These are phyloP conservation scores for Rhimphoctona megacephalus DNA, from an alignment of 2,888 invertebrate species.

Conservation along the genomic window DNA sequence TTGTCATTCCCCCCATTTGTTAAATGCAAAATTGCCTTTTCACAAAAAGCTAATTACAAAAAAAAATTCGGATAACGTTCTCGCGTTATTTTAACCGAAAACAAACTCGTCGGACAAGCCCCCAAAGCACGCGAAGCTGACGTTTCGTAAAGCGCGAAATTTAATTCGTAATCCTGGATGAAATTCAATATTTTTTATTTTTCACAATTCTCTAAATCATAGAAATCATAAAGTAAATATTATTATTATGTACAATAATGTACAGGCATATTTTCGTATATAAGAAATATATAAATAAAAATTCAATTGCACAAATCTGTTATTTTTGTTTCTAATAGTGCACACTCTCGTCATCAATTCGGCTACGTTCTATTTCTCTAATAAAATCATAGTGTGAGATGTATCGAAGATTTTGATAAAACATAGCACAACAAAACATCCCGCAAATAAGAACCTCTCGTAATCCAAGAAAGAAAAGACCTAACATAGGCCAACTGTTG, in stretches of 20 bases:
- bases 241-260: slow-evolving; percentile 26
- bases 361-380: slow-evolving; percentile 1
- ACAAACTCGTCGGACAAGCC: no score
- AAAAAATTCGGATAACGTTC: neutral
- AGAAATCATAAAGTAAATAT: slow-evolving; percentile 3
- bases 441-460: neutral
- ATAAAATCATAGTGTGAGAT: neutral
- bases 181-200: slow-evolving; percentile 7
- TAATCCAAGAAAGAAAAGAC: slow-evolving; percentile 29
- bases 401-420: neutral
- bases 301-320: neutral
- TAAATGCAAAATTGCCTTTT: no score
- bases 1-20: no score
- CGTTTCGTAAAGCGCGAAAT: neutral
- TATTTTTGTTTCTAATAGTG: neutral
- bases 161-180: neutral
- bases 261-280: slow-evolving; percentile 8
- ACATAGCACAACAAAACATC: neutral
- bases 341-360: slow-evolving; percentile 14
- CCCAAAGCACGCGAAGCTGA: neutral
- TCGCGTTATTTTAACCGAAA: no score
- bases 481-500: slow-evolving; percentile 70
- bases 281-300: neutral
- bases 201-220: slow-evolving; percentile 21
- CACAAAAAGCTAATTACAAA: neutral